Evolutionary conservation across 2,797 vertebrate species (phyloP).

Genomic region (Meda fulgida): DNA sequence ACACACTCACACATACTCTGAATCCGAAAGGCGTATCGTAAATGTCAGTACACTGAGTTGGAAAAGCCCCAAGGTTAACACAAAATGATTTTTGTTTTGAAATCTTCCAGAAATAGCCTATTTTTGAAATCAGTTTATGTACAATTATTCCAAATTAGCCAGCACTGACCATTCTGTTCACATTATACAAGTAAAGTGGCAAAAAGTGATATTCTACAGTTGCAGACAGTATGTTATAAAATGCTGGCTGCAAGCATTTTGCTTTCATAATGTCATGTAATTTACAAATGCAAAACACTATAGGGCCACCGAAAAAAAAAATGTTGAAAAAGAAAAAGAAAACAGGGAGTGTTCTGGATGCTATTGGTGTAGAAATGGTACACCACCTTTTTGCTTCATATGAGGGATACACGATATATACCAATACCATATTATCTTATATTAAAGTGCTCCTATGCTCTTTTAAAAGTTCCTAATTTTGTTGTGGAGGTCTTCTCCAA

Average conservation of each 20-base stretch:
- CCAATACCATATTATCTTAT: not conserved
- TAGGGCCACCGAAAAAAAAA: too few relatives aligned
- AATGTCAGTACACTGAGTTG: constrained; percentile 22
- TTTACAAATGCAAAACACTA: not conserved
- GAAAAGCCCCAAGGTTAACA: constrained; percentile 11
- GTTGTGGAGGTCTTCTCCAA: too few relatives aligned
- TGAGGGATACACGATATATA: not conserved
- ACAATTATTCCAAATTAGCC: not conserved
- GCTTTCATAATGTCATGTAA: not conserved
- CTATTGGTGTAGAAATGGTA: not conserved
- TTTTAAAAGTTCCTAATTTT: not conserved
- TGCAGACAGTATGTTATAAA: not conserved
- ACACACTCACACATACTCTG: not conserved
- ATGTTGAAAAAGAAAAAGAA: not conserved
- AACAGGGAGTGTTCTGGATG: not conserved
- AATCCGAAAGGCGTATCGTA: not conserved
- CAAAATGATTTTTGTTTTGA: not conserved
- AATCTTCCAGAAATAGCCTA: not conserved
- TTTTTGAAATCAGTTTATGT: not conserved
- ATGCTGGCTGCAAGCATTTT: not conserved
- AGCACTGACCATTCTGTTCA: not conserved
- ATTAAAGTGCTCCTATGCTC: not conserved
- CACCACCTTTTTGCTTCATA: not conserved
- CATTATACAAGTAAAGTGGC: not conserved
- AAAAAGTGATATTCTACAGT: not conserved